A percentile compares a stretch with the other conserved stretches of the same genome.
Conservation (phyloP, 2,113 vertebrate genomes). For the Oncorhynchus kisutch region DNA sequence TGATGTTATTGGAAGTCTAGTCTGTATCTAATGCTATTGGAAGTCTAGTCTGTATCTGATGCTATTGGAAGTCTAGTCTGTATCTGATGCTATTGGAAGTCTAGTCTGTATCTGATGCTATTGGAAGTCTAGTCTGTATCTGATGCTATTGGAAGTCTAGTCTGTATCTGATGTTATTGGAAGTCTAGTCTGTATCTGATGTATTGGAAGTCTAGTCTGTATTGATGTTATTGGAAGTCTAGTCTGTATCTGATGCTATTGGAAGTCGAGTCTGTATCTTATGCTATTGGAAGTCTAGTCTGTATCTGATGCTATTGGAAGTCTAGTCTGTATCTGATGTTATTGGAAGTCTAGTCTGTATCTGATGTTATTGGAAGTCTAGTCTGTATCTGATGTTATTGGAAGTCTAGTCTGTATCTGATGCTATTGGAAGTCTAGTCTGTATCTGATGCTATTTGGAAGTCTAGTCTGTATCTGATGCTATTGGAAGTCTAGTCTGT, state of each 20-base stretch:
- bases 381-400: too few relatives aligned
- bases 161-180: not conserved
- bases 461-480: not conserved
- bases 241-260: not conserved
- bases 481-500: not conserved
- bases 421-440: not conserved
- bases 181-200: not conserved
- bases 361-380: too few relatives aligned
- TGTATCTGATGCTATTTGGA: not conserved
- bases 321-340: too few relatives aligned
- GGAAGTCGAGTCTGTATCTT: not conserved
- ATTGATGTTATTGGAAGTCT: not conserved
- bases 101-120: not conserved
- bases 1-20: not conserved
- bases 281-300: not conserved
- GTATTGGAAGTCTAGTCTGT: not conserved
- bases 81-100: not conserved
- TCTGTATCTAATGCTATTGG: too few relatives aligned
- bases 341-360: too few relatives aligned
- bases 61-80: not conserved
- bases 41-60: not conserved
- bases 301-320: not conserved
- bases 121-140: not conserved
- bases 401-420: too few relatives aligned
- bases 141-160: not conserved